Percentiles rank a stretch among this genome's conserved stretches.
These are phyloP conservation scores for Prunella himalayana DNA, from an alignment of 2,113 vertebrate genomes.

Conservation along the genomic window DNA sequence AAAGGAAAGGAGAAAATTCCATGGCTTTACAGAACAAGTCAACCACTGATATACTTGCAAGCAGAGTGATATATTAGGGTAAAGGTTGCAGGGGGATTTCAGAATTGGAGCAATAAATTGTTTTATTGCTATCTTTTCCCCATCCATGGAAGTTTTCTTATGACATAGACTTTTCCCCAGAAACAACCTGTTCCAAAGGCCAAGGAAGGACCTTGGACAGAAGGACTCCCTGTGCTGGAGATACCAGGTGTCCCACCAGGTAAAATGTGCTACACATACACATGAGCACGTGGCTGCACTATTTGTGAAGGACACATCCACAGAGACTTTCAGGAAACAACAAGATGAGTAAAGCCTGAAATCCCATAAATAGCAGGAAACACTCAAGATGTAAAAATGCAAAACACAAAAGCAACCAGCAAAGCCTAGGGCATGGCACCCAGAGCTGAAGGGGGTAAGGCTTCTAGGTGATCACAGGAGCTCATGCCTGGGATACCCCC, in stretches of 20 bases:
- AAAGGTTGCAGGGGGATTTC: not conserved
- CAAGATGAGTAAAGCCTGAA: not conserved
- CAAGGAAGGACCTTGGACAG: not conserved
- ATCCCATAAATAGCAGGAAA: not conserved
- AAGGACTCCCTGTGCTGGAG: not conserved
- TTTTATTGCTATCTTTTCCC: not conserved
- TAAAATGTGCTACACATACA: not conserved
- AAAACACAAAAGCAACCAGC: not conserved
- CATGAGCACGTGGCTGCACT: not conserved
- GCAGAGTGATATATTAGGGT: not conserved
- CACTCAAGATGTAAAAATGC: not conserved
- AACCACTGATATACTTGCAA: not conserved
- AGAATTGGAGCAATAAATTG: not conserved
- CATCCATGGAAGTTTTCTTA: not conserved
- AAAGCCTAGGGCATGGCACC: not conserved
- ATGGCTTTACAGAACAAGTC: not conserved
- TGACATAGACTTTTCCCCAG: not conserved
- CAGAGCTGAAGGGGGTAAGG: not conserved
- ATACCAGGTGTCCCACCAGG: rapidly evolving
- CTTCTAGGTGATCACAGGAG: too few relatives aligned
- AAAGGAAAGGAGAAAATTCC: not conserved
- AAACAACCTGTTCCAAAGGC: not conserved
- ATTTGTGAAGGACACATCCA: not conserved
- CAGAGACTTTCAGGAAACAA: not conserved
- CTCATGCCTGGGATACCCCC: not conserved